Percentiles rank a stretch among this genome's conserved stretches.
Conservation (phyloP, 2,797 vertebrate genomes). For the Girardinus metallicus region DNA sequence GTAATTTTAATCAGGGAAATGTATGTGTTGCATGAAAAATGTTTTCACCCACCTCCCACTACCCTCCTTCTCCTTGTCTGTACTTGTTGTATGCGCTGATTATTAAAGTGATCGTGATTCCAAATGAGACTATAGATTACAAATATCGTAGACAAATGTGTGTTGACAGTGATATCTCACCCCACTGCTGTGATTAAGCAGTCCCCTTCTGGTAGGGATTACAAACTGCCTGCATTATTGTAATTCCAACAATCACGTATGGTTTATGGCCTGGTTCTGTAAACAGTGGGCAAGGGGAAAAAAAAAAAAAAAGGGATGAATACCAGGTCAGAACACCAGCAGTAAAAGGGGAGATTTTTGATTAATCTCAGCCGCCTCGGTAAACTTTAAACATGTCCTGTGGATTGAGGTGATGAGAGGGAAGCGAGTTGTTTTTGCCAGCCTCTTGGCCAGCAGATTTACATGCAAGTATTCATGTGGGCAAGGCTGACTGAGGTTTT, state of each 20-base stretch:
- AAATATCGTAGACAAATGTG: constrained; percentile 50
- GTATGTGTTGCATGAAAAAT: constrained; percentile 55
- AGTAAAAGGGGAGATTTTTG: constrained; percentile 35
- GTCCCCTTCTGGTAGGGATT: constrained; percentile 67
- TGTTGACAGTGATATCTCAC: constrained; percentile 65
- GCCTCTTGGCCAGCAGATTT: background rate
- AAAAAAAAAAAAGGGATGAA: constrained; percentile 21
- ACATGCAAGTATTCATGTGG: background rate
- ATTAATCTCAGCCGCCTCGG: constrained; percentile 46
- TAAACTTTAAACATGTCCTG: constrained; percentile 24
- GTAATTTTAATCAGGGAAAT: constrained; percentile 64
- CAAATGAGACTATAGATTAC: constrained; percentile 58
- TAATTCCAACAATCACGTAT: constrained; percentile 64
- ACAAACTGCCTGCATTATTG: constrained; percentile 64
- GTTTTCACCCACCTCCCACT: constrained; percentile 13
- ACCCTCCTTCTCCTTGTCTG: constrained; percentile 16
- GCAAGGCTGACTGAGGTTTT: background rate
- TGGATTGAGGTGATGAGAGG: background rate
- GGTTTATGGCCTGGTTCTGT: constrained; percentile 49
- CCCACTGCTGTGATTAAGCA: constrained; percentile 61
- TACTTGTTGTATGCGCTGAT: constrained; percentile 40
- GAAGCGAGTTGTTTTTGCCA: background rate
- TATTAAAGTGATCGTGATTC: constrained; percentile 60
- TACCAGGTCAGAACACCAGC: no score
- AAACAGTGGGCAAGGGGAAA: constrained; percentile 23